phyloP scores from a whole-genome alignment of 2,797 vertebrate genomes.

The Malacoraja senta region DNA sequence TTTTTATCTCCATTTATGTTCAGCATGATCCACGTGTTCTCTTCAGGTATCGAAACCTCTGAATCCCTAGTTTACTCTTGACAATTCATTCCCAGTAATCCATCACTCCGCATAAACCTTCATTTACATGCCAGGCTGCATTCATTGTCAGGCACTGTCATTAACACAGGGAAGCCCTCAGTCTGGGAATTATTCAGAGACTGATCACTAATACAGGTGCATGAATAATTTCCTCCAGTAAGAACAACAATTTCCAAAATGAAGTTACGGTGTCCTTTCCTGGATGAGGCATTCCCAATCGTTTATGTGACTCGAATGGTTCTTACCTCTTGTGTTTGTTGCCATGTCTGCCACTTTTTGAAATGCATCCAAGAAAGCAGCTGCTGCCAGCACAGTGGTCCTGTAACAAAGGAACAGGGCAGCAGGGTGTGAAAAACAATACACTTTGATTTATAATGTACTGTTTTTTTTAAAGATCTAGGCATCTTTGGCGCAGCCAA shows the following conservation, averaged over 20 bases:
- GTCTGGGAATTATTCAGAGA: background rate
- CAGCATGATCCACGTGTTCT: background rate
- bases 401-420: slow-evolving; percentile 49
- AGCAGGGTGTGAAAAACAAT: background rate
- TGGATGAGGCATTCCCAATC: too few species aligned
- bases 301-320: background rate
- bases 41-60: background rate
- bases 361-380: slow-evolving; percentile 93
- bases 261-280: background rate
- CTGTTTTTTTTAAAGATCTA: too few species aligned
- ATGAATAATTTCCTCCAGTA: background rate
- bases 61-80: too few species aligned
- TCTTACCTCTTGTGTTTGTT: slow-evolving; percentile 91
- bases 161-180: background rate
- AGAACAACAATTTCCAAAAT: background rate
- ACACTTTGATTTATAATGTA: too few species aligned
- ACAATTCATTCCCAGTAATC: too few species aligned
- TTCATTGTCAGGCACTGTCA: background rate
- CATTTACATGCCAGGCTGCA: background rate
- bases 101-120: background rate
- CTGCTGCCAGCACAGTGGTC: slow-evolving; percentile 87
- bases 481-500: too few species aligned
- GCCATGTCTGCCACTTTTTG: slow-evolving; percentile 98
- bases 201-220: background rate
- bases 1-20: background rate